These are phyloP conservation scores for Telenomus remus DNA, from an alignment of 1,140 invertebrate species.

Conservation along the genomic window DNA sequence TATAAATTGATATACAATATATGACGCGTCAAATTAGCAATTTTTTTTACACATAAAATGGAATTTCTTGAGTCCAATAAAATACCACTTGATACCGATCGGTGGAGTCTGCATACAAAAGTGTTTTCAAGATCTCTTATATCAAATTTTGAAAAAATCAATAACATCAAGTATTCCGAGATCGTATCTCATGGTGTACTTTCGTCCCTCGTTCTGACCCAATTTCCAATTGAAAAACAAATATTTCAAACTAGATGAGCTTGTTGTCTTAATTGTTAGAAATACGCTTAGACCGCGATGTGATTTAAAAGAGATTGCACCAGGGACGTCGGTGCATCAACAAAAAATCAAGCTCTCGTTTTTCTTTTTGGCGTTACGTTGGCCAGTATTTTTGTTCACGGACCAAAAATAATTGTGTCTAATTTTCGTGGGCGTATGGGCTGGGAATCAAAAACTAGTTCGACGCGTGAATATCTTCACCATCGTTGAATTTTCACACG, in stretches of 20 bases:
- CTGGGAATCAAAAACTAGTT: not conserved
- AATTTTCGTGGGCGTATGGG: slow-evolving; percentile 22
- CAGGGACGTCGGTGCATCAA: not conserved
- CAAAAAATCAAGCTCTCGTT: not conserved
- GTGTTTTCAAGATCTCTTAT: slow-evolving; percentile 10
- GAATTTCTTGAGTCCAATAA: too few species aligned
- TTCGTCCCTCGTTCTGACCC: slow-evolving; percentile 30
- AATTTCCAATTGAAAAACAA: slow-evolving; percentile 32
- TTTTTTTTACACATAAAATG: too few species aligned
- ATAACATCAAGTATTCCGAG: slow-evolving; percentile 21
- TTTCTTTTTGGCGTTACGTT: slow-evolving; percentile 4
- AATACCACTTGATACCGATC: too few species aligned
- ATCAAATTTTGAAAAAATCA: slow-evolving; percentile 31
- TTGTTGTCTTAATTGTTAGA: slow-evolving; percentile 26
- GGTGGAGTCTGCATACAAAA: not conserved
- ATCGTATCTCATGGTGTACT: slow-evolving; percentile 35
- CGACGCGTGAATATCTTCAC: not conserved
- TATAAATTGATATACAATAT: too few species aligned
- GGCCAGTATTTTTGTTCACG: slow-evolving; percentile 12
- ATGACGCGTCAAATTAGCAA: too few species aligned
- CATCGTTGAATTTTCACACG: too few species aligned
- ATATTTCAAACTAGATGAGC: slow-evolving; percentile 15
- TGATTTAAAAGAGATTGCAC: not conserved
- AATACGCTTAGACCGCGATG: not conserved
- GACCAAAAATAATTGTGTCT: not conserved